Conservation (phyloP, 2,888 invertebrate genomes). For the Macrosiphum euphorbiae region DNA sequence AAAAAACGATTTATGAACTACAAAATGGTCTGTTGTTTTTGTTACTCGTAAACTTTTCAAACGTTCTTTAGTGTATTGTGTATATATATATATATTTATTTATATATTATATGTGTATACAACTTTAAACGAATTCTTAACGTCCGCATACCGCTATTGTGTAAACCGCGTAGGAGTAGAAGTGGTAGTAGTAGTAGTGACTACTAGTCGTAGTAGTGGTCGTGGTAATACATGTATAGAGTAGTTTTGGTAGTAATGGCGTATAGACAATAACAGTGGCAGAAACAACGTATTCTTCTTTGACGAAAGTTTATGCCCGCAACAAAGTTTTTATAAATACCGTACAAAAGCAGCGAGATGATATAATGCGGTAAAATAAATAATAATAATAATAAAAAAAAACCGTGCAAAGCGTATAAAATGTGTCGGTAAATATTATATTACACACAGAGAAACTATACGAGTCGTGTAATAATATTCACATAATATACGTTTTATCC, state of each 20-base stretch:
- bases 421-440: not conserved
- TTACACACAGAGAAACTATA: not conserved
- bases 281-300: conserved; percentile 1
- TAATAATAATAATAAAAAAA: not conserved
- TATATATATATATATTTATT: not conserved
- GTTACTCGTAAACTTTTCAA: conserved; percentile 24
- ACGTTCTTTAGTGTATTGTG: not conserved
- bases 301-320: conserved; percentile 21
- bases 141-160: not conserved
- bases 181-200: too few species aligned
- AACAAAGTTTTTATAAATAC: conserved; percentile 42
- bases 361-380: not conserved
- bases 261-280: not conserved
- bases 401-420: not conserved
- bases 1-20: conserved; percentile 26
- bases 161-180: not conserved
- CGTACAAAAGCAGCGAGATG: not conserved
- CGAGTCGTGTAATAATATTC: not conserved
- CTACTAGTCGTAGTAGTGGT: not conserved
- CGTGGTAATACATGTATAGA: not conserved
- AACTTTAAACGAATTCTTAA: not conserved
- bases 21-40: conserved; percentile 23
- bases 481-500: not conserved
- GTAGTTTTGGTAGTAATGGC: not conserved
- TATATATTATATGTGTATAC: not conserved